Conservation (phyloP, 2,113 vertebrate species). For the Cheilinus undulatus region DNA sequence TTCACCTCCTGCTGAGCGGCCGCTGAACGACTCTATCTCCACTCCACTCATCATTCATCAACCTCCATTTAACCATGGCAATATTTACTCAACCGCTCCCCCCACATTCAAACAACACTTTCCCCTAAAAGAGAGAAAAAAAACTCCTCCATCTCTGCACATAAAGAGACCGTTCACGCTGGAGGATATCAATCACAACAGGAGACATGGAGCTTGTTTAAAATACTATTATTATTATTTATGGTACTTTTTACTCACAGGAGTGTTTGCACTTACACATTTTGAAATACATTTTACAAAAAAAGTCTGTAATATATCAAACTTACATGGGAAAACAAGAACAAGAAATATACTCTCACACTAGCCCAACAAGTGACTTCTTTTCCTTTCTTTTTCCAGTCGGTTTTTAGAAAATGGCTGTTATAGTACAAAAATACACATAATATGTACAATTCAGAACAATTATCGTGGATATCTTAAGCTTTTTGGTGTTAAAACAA, state of each 20-base stretch:
- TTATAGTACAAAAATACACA: slow-evolving; percentile 26
- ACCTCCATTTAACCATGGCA: slow-evolving; percentile 21
- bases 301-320: slow-evolving; percentile 31
- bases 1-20: slow-evolving; percentile 4
- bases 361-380: slow-evolving; percentile 27
- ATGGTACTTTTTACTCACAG: slow-evolving; percentile 64
- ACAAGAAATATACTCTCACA: slow-evolving; percentile 34
- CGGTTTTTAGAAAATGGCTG: slow-evolving; percentile 10
- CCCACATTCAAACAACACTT: not conserved
- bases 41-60: slow-evolving; percentile 18
- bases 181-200: slow-evolving; percentile 56
- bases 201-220: slow-evolving; percentile 48
- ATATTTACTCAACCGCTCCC: slow-evolving; percentile 38
- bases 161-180: slow-evolving; percentile 1
- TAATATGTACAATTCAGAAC: slow-evolving; percentile 31
- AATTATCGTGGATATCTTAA: not conserved
- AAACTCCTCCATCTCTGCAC: not conserved
- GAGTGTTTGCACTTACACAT: slow-evolving; percentile 52
- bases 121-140: not conserved
- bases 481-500: slow-evolving; percentile 10
- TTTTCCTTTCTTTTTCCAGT: slow-evolving; percentile 24
- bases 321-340: slow-evolving; percentile 33
- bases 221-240: slow-evolving; percentile 80
- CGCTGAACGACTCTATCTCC: slow-evolving; percentile 8
- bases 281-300: slow-evolving; percentile 22